Conservation (phyloP, 2,797 vertebrate genomes). For the Iguana delicatissima region DNA sequence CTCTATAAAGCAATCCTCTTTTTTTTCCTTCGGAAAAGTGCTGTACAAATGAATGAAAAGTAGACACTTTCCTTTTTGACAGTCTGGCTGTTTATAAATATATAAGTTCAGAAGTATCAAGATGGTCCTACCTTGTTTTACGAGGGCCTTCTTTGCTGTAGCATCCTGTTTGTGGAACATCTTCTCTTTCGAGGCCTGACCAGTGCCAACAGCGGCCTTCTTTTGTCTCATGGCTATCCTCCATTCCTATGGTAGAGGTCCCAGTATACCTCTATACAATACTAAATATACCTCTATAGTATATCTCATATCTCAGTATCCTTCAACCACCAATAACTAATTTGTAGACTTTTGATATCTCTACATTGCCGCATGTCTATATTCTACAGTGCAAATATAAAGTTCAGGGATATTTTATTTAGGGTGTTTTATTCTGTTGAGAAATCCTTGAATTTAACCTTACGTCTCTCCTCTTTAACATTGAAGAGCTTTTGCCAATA, state of each 20-base stretch:
- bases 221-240: neutral
- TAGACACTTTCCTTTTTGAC: neutral
- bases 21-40: too few relatives aligned
- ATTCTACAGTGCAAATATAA: conserved; percentile 57
- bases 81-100: neutral
- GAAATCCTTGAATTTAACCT: conserved; percentile 56
- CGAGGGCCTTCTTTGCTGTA: neutral
- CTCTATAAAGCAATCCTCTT: too few relatives aligned
- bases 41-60: neutral
- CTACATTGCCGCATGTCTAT: conserved; percentile 40
- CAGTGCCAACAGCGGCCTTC: too few relatives aligned
- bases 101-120: neutral
- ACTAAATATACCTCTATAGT: too few relatives aligned
- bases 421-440: conserved; percentile 53
- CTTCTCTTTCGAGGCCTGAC: too few relatives aligned
- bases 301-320: neutral
- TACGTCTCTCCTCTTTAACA: conserved; percentile 54
- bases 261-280: neutral
- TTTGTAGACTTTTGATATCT: neutral
- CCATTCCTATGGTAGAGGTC: neutral
- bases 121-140: neutral
- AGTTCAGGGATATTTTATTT: conserved; percentile 55
- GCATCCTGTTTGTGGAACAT: too few relatives aligned
- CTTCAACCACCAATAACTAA: neutral
- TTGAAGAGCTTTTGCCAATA: conserved; percentile 73